These are phyloP conservation scores for Caenorhabditis panamensis DNA, from an alignment of 2,888 invertebrate genomes.

Conservation along the genomic window DNA sequence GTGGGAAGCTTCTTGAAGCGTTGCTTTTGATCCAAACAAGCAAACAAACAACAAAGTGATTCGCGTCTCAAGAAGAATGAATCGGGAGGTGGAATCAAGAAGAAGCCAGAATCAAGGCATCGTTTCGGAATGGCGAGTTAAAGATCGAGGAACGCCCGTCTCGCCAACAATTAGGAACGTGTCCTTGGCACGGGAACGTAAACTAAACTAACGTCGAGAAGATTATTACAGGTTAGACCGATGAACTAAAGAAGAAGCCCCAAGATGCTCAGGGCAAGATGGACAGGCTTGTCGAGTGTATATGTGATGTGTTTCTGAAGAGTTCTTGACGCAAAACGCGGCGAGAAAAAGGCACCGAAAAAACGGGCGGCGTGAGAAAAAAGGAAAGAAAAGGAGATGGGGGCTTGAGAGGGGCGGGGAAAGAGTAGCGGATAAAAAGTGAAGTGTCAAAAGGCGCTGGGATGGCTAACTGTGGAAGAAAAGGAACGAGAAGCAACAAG, in stretches of 20 bases:
- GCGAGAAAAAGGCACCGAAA: slow-evolving; percentile 13
- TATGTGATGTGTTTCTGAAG: neutral
- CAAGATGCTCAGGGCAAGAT: neutral
- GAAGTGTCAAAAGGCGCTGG: slow-evolving; percentile 50
- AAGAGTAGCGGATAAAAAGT: slow-evolving; percentile 51
- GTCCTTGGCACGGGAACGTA: slow-evolving; percentile 37
- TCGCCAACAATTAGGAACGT: slow-evolving; percentile 10
- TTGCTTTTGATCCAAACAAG: slow-evolving; percentile 13
- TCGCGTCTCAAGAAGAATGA: neutral
- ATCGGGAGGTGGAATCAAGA: neutral
- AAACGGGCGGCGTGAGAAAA: slow-evolving; percentile 29
- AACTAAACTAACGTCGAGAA: neutral
- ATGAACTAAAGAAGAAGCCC: slow-evolving; percentile 11
- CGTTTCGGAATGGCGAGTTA: neutral
- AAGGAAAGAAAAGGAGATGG: neutral
- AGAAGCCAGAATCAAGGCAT: neutral
- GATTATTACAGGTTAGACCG: slow-evolving; percentile 27
- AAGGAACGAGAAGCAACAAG: neutral
- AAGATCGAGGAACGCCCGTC: neutral
- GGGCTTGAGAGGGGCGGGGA: neutral
- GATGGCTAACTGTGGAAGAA: no score
- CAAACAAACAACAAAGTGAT: slow-evolving; percentile 16
- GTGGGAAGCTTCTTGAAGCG: slow-evolving; percentile 14
- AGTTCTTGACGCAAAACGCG: slow-evolving; percentile 8
- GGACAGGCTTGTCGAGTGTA: neutral